Evolutionary conservation across 2,113 vertebrate genomes (phyloP), one percentile per base, ranked within the genome.

Genomic region (Callorhinus ursinus): DNA sequence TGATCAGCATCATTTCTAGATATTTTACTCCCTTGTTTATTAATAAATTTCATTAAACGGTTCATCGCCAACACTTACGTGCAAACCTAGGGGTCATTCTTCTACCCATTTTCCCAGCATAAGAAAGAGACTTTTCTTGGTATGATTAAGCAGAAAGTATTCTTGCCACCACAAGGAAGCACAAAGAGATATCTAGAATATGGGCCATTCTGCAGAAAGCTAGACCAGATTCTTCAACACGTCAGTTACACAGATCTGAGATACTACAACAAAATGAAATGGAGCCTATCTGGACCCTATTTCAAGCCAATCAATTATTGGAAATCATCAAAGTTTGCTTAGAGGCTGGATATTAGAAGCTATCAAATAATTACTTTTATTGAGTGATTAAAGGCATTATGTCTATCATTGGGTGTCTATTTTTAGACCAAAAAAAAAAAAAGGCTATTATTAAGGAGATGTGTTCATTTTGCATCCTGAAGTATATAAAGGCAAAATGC

Each of bases 231-330:
- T 88, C 65, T 63, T 94, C 67, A 67, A n/a, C 59, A 36, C 31
- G 42, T 89, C 55, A 65, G 14, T 36, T 9, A 49, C 33, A 74
- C 18, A 69, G 33, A 86, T 0, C 4, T 51, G 55, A 72, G 18
- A 79, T 71, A 36, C 4, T 8, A 80, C 46, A 89, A 96, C 67
- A 79, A 91, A 84, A 49, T 67, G 26, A 18, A 80, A 90, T 1
- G 51, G 76, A 51, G 79, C 8, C 79, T 88, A 28, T 76, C 11
- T 71, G 26, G 28, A 74, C 65, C 11, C 9, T 31, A 90, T 49
- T 92, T 93, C 71, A 67, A 94, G 81, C 42, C 90, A 94, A 80
- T 13, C 16, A 90, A 88, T 84, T 83, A 72, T 26, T 46, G 79
- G 61, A 94, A 96, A 95, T 51, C 87, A 87, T 87, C 33, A 42